Percentiles rank a stretch among this genome's conserved stretches.
Evolutionary conservation across 2,797 vertebrate species (phyloP).

Genomic region (Xyrichtys novacula): DNA sequence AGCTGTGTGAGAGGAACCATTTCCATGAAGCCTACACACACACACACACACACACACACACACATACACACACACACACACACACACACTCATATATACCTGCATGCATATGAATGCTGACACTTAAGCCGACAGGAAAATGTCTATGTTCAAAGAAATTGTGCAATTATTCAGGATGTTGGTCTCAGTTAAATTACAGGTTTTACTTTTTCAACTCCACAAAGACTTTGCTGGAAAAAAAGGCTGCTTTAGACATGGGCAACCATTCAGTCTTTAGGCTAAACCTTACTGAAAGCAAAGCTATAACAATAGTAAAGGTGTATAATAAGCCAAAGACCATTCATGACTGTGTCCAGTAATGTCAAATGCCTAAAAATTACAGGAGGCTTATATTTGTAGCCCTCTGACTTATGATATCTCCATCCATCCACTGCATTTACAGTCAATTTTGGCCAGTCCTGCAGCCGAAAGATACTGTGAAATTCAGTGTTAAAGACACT

Average conservation of each 20-base stretch:
- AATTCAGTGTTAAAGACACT: too few species aligned
- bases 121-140: background rate
- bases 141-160: background rate
- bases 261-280: background rate
- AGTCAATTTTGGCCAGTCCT: too few species aligned
- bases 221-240: background rate
- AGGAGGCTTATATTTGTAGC: too few species aligned
- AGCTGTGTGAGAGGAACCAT: conserved; percentile 75
- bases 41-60: conserved; percentile 8
- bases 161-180: background rate
- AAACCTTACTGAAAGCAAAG: background rate
- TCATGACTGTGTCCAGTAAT: too few species aligned
- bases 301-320: too few species aligned
- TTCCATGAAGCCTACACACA: conserved; percentile 54
- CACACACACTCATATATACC: background rate
- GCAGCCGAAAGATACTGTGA: too few species aligned
- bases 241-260: background rate
- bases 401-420: too few species aligned
- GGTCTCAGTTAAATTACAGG: background rate
- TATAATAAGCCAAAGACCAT: too few species aligned
- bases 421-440: too few species aligned
- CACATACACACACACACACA: conserved; percentile 10
- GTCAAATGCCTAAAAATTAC: too few species aligned
- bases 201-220: background rate
- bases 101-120: conserved; percentile 9